A percentile compares a stretch with the other conserved stretches of the same genome.
These are phyloP conservation scores for Helarctos malayanus DNA, from an alignment of 2,797 vertebrate species.

Conservation along the genomic window DNA sequence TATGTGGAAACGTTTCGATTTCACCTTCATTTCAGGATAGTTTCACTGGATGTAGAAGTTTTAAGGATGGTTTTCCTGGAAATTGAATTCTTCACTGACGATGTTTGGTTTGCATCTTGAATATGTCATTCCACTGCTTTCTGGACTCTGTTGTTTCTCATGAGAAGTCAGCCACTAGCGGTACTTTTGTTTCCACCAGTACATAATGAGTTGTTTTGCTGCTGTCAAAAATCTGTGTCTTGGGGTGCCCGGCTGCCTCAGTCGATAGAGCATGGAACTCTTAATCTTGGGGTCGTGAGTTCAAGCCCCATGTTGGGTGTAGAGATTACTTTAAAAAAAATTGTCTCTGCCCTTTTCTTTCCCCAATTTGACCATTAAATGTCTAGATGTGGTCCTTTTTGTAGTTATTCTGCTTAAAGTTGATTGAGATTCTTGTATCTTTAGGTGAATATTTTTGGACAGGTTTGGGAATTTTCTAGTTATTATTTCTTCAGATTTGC, in stretches of 20 bases:
- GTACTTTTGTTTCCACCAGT: neutral
- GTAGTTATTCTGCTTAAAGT: neutral
- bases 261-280: neutral
- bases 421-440: neutral
- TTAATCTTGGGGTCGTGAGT: neutral
- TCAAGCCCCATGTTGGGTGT: neutral
- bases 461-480: neutral
- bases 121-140: neutral
- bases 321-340: neutral
- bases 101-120: neutral
- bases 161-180: neutral
- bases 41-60: neutral
- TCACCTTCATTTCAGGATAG: neutral
- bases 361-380: neutral
- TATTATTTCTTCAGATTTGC: neutral
- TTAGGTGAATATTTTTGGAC: neutral
- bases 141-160: neutral
- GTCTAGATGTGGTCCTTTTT: neutral
- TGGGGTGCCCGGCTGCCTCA: neutral
- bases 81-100: neutral
- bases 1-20: neutral
- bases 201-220: neutral
- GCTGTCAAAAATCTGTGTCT: neutral
- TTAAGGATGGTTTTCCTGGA: neutral
- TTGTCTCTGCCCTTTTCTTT: neutral